Evolutionary conservation across 2,888 invertebrate genomes (phyloP), one percentile per base, ranked within the genome.

Genomic region (Cyclophora punctaria): DNA sequence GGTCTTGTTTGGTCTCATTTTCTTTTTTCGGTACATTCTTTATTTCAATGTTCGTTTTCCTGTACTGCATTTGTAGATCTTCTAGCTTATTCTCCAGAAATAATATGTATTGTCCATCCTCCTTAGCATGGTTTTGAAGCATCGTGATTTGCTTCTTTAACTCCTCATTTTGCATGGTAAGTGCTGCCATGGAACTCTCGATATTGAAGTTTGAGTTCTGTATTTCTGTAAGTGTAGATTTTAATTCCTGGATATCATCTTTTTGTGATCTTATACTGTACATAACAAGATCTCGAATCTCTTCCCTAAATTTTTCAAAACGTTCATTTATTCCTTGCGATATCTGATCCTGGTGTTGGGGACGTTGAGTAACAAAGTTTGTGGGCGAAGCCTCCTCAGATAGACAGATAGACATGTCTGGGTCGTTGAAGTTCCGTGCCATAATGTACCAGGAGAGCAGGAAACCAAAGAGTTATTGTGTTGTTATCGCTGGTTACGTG

Each of bases 1-100:
- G 37, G n/a, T 58, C 54, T 41, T 52, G 56, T 34, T 54, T 60
- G 3, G 51, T 49, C 48, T 60, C 57, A 3, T 44, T 48, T 3
- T 4, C 5, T 3, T n/a, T 41, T 52, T 20, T 51, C 3, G 55
- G 61, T 3, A 61, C 55, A 42, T 59, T 61, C 49, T 59, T 61
- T 6, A 60, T 53, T 52, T 60, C 56, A 3, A 60, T 40, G 34
- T 52, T 51, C 0, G 47, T 33, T 48, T 59, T 62, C 1, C 57
- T 47, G 42, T 5, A 33, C 2, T 35, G 33, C 7, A 49, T 45
- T 33, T 57, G 58, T 5, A 57, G 3, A 6, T 61, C 57, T 34
- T 56, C 57, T 2, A 60, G 43, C 43, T 50, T 59, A 43, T 43
- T 20, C 4, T 43, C 43, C n/a, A 43, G 43, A 4, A 43, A 7